A percentile compares a stretch with the other conserved stretches of the same genome.
Conservation (phyloP, 2,797 vertebrate species). For the Rhinophrynus dorsalis region DNA sequence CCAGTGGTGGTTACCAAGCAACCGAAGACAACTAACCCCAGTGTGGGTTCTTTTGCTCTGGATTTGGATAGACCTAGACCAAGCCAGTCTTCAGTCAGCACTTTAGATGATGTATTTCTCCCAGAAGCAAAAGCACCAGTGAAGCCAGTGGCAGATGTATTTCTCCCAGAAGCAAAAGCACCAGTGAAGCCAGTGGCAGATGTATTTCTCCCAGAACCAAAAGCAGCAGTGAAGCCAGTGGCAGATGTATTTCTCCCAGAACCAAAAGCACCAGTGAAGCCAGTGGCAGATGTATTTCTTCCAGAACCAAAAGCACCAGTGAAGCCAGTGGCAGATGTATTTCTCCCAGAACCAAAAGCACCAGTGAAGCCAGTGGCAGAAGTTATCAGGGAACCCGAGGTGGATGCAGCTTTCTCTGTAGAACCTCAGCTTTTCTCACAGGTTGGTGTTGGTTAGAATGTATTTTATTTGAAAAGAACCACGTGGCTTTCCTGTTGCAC, state of each 20-base stretch:
- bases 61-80: conserved; percentile 80
- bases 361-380: conserved; percentile 48
- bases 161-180: conserved; percentile 62
- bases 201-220: conserved; percentile 63
- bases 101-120: conserved; percentile 72
- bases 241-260: conserved; percentile 74
- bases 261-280: conserved; percentile 55
- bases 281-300: conserved; percentile 55
- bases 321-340: too few species aligned
- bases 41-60: conserved; percentile 52
- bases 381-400: conserved; percentile 38
- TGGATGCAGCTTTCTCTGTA: conserved; percentile 53
- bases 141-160: conserved; percentile 41
- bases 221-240: too few species aligned
- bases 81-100: conserved; percentile 67
- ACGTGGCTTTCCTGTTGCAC: not conserved
- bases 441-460: conserved; percentile 66
- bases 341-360: conserved; percentile 65
- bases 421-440: conserved; percentile 73
- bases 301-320: conserved; percentile 61
- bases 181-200: conserved; percentile 47
- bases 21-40: conserved; percentile 65
- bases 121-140: conserved; percentile 62
- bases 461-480: not conserved
- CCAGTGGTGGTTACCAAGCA: conserved; percentile 64